Base-by-base conservation (phyloP, 1,140 invertebrate genomes). In the Hyposmocoma kahamanoa region DNA sequence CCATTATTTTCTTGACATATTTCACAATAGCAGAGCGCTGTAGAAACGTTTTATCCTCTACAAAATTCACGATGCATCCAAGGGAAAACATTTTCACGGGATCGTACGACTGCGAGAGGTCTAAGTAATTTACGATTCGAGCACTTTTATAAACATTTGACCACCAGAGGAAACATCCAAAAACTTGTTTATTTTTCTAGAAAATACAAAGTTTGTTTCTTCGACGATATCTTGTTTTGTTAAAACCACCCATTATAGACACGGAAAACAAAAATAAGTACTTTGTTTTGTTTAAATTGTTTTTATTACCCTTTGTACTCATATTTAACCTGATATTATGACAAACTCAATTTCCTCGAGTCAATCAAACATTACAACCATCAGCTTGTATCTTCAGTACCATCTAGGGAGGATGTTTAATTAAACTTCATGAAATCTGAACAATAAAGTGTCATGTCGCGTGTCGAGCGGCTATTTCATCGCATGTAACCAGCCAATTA, bases 1-100 rank as follows among this genome's bases (percentile, higher is more conserved):
- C 71, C 60, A 72, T 71, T 80, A 77, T 77, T 69, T 72, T 65
- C 67, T 67, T 77, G 71, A 79, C 72, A 62, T 73, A 76, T 79
- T 79, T 72, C 67, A 72, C 63, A 73, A 70, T 67, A 66, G 57
- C 53, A 62, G 42, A 64, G 56, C 45, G 55, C 53, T 56, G 53
- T 62, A 46, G 46, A 42, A 64, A 53, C 55, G 51, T 64, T 69
- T 67, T 71, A 66, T 67, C 59, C 47, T 32, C 47, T 54, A 53
- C 51, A 59, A 68, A 73, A 63, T 65, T 59, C 57, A 54, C 43
- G 53, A 57, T 61, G 46, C 52, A 50, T 59, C 47, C 58, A 59
- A 39, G 49, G 52, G 54, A 60, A 59, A 50, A 51, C 44, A 58
- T 32, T 62, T 51, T 36, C 38, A 8, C 38, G 22, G 34, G 51